Evolutionary conservation across 2,888 invertebrate species (phyloP), one percentile per base, ranked within the genome.

Genomic region (Drosophila macrospina): DNA sequence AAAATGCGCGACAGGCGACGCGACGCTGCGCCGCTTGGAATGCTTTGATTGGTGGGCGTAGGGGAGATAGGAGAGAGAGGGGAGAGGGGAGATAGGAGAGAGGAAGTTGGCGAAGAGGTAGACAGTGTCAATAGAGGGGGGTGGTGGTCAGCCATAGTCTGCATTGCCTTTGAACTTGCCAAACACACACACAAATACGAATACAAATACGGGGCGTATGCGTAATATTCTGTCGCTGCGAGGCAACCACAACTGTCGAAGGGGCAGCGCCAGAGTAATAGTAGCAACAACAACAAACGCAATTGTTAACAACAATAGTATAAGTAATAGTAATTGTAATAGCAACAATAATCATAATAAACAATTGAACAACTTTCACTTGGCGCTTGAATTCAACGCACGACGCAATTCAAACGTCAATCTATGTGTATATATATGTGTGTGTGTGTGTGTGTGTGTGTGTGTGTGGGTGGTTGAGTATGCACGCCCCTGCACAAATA

Each of bases 331-430:
- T 64, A 70, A 73, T 76, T 73, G 73, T 60, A 54, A 54, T 42
- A 62, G 55, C 39, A 80, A 78, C 65, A 86, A 87, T 66, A 77
- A 75, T 81, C 69, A 81, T 79, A 87, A 85, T 80, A 87, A 87
- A 82, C 80, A 82, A 78, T 82, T 86, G 86, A 90, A 81, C 85
- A 90, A 90, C 90, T 90, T 90, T 90, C 90, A 90, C 90, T 90
- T 88, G 83, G 86, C 82, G 89, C 90, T 88, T 90, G 89, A 90
- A 90, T 90, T 90, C 89, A 83, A 83, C 75, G 86, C 88, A 84
- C 88, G 86, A 87, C 86, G 83, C 74, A 85, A 85, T 80, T 74
- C 86, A 87, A 87, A 80, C 72, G 72, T 66, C 82, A 74, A 77
- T 69, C 64, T 50, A 36, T 50, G 13, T 37, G 11, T 42, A 13